These are phyloP conservation scores for Elephantulus edwardii DNA, from an alignment of 2,113 vertebrate genomes.

Conservation along the genomic window DNA sequence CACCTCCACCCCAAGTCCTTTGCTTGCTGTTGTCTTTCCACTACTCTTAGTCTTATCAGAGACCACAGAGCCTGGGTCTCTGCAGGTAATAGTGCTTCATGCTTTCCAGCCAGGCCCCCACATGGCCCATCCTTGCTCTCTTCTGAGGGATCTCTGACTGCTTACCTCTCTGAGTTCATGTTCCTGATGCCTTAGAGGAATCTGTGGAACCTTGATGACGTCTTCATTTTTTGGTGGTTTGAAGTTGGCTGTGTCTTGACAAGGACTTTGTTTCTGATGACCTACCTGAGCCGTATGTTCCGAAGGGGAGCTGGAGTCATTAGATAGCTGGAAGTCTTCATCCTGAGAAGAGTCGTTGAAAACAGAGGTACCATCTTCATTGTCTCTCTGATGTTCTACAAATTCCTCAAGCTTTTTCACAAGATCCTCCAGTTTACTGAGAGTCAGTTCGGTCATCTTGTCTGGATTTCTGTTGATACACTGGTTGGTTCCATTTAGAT, in stretches of 20 bases:
- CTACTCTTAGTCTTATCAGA: background rate
- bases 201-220: background rate
- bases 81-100: background rate
- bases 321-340: background rate
- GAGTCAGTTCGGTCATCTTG: background rate
- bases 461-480: background rate
- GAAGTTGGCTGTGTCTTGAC: background rate
- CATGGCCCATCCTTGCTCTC: background rate
- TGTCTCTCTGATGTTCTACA: background rate
- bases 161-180: background rate
- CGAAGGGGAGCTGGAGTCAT: background rate
- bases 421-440: conserved; percentile 22
- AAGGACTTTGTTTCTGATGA: background rate
- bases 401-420: conserved; percentile 49
- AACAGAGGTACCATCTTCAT: background rate
- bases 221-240: background rate
- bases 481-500: background rate
- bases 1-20: background rate
- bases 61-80: rapidly evolving
- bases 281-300: background rate
- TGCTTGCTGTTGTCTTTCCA: too few species aligned
- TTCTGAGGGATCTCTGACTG: background rate
- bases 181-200: background rate
- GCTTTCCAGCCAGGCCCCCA: background rate
- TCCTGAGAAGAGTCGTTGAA: background rate